Percentiles rank a stretch among this genome's conserved stretches.
Conservation (phyloP, 2,113 vertebrate species). For the Dromiciops gliroides region DNA sequence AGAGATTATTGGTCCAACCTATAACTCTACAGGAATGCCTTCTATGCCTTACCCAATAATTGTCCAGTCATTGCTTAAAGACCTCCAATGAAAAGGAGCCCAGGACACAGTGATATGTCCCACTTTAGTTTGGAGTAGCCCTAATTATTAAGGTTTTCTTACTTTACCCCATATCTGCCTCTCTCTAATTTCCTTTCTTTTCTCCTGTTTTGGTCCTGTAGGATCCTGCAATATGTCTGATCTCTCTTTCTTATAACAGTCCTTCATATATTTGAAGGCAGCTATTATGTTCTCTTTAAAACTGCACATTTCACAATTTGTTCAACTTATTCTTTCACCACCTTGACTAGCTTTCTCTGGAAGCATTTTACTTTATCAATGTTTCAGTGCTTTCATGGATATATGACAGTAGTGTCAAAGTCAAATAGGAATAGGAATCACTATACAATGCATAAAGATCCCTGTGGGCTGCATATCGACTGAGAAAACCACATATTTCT, state of each 20-base stretch:
- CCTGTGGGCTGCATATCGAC: too few relatives aligned
- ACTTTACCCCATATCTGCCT: not conserved
- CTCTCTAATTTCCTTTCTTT: not conserved
- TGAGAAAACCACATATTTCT: not conserved
- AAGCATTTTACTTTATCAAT: too few relatives aligned
- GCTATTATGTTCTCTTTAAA: not conserved
- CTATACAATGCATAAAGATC: too few relatives aligned
- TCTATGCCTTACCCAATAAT: not conserved
- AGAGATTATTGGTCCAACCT: too few relatives aligned
- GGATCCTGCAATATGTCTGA: not conserved
- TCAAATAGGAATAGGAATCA: too few relatives aligned
- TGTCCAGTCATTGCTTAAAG: not conserved
- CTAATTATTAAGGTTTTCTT: not conserved
- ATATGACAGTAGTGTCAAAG: too few relatives aligned
- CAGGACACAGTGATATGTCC: not conserved
- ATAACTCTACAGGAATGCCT: not conserved
- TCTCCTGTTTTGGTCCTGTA: not conserved
- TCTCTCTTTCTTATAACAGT: not conserved
- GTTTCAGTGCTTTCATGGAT: too few relatives aligned
- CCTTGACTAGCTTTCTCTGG: not conserved
- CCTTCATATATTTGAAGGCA: not conserved
- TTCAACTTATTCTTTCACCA: not conserved
- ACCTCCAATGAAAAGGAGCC: not conserved
- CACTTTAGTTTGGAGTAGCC: too few relatives aligned
- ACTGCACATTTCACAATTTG: not conserved